These are phyloP conservation scores for Eriocheir sinensis DNA, from an alignment of 1,140 invertebrate genomes.

Conservation along the genomic window DNA sequence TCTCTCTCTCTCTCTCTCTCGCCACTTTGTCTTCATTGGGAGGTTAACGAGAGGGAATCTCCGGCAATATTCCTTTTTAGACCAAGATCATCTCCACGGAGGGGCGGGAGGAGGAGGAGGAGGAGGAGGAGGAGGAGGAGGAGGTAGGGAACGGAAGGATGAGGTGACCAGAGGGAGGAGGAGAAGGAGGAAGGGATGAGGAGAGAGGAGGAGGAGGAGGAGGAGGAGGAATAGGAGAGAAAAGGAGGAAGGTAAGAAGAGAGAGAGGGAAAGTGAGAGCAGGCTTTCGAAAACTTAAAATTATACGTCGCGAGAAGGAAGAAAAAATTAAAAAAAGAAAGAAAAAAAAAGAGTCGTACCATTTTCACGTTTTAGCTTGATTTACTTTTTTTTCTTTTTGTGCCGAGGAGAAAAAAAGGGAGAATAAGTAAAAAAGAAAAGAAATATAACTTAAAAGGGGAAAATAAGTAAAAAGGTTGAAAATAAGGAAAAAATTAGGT, in stretches of 20 bases:
- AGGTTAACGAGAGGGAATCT: slow-evolving; percentile 15
- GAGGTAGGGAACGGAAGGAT: neutral
- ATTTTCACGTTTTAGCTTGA: neutral
- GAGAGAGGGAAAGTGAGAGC: slow-evolving; percentile 8
- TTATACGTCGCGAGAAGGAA: neutral
- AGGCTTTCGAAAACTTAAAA: neutral
- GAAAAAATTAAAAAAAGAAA: neutral
- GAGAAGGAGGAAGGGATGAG: no score
- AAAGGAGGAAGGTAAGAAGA: no score
- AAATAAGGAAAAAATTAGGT: neutral
- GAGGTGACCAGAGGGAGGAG: neutral
- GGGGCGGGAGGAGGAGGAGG: neutral
- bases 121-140: neutral
- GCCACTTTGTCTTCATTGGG: slow-evolving; percentile 21
- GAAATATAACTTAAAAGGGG: no score
- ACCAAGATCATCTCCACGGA: neutral
- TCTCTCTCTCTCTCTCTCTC: slow-evolving; percentile 10
- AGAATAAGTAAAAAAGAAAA: no score
- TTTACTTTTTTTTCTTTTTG: no score
- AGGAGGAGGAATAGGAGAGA: neutral
- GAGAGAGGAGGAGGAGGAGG: no score
- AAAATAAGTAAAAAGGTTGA: no score
- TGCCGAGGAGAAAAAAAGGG: no score
- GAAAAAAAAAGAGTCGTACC: neutral
- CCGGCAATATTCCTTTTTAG: slow-evolving; percentile 24